Conservation (phyloP, 35 echinoderm and acorn worm species). For the Hemicentrotus pulcherrimus region DNA sequence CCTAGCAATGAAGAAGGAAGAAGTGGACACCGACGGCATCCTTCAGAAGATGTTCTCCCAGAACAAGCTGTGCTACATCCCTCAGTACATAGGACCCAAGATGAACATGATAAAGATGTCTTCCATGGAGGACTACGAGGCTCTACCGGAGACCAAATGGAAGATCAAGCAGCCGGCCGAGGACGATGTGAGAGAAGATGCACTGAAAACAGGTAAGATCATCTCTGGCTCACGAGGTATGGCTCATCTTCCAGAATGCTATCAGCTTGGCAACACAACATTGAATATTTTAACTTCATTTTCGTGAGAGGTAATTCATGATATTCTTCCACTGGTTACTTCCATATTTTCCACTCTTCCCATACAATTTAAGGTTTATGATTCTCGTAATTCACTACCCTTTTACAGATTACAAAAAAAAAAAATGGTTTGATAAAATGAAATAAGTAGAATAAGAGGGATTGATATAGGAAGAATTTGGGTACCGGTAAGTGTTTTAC, state of each 20-base stretch:
- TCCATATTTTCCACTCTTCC: too few species aligned
- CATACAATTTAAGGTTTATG: too few species aligned
- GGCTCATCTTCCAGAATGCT: neutral
- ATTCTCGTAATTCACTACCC: too few species aligned
- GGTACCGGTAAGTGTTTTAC: too few species aligned
- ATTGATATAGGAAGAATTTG: too few species aligned
- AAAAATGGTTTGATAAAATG: too few species aligned
- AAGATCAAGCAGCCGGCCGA: constrained; percentile 97
- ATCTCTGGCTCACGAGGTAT: neutral
- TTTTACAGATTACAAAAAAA: too few species aligned
- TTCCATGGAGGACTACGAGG: constrained; percentile 94
- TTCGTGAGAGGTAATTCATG: too few species aligned
- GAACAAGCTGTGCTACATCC: constrained; percentile 82
- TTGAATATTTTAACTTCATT: too few species aligned
- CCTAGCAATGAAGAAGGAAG: constrained; percentile 78
- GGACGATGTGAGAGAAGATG: constrained; percentile 88
- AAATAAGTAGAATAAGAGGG: too few species aligned
- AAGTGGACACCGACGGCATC: constrained; percentile 85
- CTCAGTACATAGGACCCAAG: constrained; percentile 94
- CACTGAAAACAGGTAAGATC: constrained; percentile 73
- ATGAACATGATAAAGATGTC: constrained; percentile 93
- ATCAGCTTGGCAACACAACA: neutral
- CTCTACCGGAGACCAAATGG: constrained; percentile 94
- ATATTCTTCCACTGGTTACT: too few species aligned
- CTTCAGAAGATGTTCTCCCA: constrained; percentile 80